Percentiles rank a stretch among this genome's conserved stretches.
These are phyloP conservation scores for Ibidorhyncha struthersii DNA, from an alignment of 2,113 vertebrate species.

Conservation along the genomic window DNA sequence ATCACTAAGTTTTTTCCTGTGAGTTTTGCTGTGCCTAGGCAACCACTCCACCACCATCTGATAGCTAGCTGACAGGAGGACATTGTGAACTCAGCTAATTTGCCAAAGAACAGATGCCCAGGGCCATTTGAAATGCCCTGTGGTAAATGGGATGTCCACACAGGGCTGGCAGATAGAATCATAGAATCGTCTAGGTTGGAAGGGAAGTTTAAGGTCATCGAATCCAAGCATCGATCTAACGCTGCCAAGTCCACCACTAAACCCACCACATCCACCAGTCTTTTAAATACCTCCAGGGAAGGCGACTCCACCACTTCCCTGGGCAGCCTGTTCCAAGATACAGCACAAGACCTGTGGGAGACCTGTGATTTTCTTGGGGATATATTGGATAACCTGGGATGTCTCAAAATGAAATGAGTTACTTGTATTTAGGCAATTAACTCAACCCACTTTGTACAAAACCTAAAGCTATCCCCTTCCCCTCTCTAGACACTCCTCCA, in stretches of 20 bases:
- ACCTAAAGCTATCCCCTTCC: neutral
- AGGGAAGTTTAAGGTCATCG: too few species aligned
- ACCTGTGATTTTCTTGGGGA: neutral
- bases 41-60: fast-evolving
- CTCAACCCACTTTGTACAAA: neutral
- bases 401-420: neutral
- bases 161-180: neutral
- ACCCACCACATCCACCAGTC: too few species aligned
- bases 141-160: neutral
- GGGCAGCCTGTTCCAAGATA: too few species aligned
- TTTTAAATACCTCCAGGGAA: too few species aligned
- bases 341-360: neutral
- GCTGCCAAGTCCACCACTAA: too few species aligned
- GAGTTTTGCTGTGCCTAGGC: neutral
- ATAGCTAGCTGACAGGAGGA: neutral
- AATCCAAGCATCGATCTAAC: too few species aligned
- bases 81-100: neutral
- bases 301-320: too few species aligned
- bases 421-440: neutral
- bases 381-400: neutral
- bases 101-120: neutral
- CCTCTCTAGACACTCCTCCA: neutral
- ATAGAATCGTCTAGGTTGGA: too few species aligned
- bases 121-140: neutral
- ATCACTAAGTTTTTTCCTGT: neutral